These are phyloP conservation scores for Elephas maximus DNA, from an alignment of 2,113 vertebrate species.

Conservation along the genomic window DNA sequence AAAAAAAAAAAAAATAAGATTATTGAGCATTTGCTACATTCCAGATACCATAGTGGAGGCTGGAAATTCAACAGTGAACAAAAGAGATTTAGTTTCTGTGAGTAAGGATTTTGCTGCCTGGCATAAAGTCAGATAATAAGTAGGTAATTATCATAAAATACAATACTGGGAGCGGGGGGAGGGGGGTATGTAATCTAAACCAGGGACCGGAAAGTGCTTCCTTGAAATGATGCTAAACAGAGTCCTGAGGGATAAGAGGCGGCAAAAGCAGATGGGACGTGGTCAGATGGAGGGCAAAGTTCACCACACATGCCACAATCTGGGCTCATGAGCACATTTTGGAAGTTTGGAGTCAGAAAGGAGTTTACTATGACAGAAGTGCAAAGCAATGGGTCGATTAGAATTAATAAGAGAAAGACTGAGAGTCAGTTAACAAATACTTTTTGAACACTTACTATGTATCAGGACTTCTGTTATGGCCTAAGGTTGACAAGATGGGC, in stretches of 20 bases:
- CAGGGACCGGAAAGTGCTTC: neutral
- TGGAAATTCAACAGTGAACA: neutral
- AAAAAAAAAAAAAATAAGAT: neutral
- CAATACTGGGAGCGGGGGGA: neutral
- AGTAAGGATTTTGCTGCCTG: neutral
- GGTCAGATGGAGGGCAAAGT: accelerated
- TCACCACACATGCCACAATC: neutral
- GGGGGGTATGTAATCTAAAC: neutral
- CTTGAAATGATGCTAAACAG: neutral
- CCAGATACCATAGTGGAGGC: neutral
- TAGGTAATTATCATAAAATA: neutral
- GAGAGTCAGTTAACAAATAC: neutral
- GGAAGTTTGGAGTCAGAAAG: neutral
- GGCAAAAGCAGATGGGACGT: accelerated
- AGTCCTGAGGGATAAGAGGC: neutral
- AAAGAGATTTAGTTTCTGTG: neutral
- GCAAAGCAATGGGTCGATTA: neutral
- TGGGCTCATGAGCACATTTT: neutral
- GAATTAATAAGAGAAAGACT: neutral
- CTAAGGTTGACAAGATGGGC: neutral
- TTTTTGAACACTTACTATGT: neutral
- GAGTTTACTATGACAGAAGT: neutral
- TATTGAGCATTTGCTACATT: neutral
- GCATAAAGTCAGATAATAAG: neutral
- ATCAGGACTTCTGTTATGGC: neutral